Percentiles rank a stretch among this genome's conserved stretches.
Evolutionary conservation across 2,113 vertebrate genomes (phyloP).

Genomic region (Donacobius atricapilla): DNA sequence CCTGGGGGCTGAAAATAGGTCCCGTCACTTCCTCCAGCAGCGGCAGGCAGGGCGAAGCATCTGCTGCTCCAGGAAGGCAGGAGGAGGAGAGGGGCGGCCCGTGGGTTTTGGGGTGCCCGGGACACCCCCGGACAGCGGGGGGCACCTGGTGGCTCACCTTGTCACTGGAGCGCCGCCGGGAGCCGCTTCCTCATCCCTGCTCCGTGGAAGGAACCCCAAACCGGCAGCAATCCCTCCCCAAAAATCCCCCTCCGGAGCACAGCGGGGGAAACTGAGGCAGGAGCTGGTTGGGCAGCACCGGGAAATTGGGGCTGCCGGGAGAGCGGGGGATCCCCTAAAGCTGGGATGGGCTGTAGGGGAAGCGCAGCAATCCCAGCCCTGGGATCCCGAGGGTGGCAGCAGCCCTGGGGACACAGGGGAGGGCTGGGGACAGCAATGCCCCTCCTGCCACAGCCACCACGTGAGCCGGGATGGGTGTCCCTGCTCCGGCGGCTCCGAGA

Average conservation of each 20-base stretch:
- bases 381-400: neutral
- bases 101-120: fast-evolving
- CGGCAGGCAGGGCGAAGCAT: neutral
- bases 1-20: slow-evolving; percentile 37
- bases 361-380: fast-evolving
- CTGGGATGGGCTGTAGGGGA: neutral
- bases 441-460: neutral
- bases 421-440: neutral
- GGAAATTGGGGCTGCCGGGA: fast-evolving
- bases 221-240: neutral
- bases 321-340: neutral
- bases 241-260: neutral
- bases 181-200: neutral
- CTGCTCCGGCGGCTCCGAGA: neutral
- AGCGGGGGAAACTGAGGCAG: neutral
- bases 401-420: neutral
- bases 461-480: neutral
- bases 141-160: neutral
- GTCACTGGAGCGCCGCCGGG: too few relatives aligned
- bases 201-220: fast-evolving
- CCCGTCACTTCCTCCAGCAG: slow-evolving; percentile 39
- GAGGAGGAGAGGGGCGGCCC: neutral
- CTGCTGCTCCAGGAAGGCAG: neutral
- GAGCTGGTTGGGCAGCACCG: fast-evolving
- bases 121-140: neutral